Evolutionary conservation across 2,888 invertebrate species (phyloP).

Genomic region (Paralinhomoeus sp.): DNA sequence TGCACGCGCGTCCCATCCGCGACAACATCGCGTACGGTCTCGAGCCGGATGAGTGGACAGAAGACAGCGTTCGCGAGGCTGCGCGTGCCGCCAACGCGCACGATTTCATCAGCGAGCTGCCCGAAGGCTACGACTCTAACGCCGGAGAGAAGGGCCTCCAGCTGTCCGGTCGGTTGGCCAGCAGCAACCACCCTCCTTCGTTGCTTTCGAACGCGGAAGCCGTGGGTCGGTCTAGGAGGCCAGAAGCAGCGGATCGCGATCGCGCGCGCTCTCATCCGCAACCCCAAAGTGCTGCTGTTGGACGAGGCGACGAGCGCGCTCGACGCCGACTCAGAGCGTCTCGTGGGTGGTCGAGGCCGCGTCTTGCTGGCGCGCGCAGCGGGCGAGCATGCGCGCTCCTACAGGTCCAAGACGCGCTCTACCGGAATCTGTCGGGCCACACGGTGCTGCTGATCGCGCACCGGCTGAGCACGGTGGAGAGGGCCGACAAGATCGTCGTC

Average conservation of each 20-base stretch:
- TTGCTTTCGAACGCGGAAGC: too few species aligned
- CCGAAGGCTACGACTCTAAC: conserved; percentile 26
- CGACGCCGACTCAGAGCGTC: conserved; percentile 1
- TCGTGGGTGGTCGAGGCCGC: too few species aligned
- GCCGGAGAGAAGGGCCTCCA: conserved; percentile 30
- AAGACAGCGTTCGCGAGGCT: conserved; percentile 9
- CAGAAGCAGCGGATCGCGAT: conserved; percentile 27
- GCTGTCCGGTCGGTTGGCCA: conserved; percentile 22
- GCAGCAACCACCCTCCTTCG: too few species aligned
- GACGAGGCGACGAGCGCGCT: conserved; percentile 1
- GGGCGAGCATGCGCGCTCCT: too few species aligned
- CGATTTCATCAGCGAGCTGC: conserved; percentile 26
- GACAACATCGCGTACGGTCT: conserved; percentile 21
- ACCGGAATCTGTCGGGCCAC: conserved; percentile 27
- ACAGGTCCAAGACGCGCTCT: conserved; percentile 30
- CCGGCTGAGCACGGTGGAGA: conserved; percentile 31
- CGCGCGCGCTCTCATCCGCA: conserved; percentile 27
- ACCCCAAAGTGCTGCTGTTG: neutral
- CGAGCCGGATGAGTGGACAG: neutral
- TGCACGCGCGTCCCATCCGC: conserved; percentile 27
- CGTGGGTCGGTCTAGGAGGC: conserved; percentile 12
- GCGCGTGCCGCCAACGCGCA: conserved; percentile 29
- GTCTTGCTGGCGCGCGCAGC: too few species aligned
- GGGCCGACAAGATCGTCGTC: conserved; percentile 27
- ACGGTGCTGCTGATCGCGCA: conserved; percentile 33